Conservation (phyloP, 92 coral and sea anemone genomes). For the Parazoanthus darwini region DNA sequence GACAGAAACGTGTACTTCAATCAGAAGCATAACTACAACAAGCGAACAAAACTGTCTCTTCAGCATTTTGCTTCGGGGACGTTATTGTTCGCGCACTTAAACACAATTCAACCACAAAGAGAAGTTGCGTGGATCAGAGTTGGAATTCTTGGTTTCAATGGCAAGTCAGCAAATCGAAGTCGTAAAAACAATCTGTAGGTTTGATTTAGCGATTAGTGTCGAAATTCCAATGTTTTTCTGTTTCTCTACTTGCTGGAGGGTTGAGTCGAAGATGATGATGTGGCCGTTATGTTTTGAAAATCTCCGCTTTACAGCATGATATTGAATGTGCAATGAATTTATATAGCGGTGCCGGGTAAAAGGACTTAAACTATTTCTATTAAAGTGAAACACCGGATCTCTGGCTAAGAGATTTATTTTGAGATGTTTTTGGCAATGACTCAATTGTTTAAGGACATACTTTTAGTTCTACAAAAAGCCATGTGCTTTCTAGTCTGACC, state of each 20-base stretch:
- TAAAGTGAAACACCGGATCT: constrained; percentile 27
- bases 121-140: not conserved
- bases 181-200: not conserved
- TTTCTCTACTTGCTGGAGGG: not conserved
- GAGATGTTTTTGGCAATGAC: constrained; percentile 10
- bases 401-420: constrained; percentile 17
- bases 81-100: not conserved
- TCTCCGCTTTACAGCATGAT: not conserved
- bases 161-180: not conserved
- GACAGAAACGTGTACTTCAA: not conserved
- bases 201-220: not conserved
- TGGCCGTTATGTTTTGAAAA: not conserved
- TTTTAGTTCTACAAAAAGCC: constrained; percentile 20
- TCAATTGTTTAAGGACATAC: constrained; percentile 14
- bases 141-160: not conserved
- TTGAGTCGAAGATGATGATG: not conserved
- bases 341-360: constrained; percentile 10
- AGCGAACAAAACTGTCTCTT: constrained; percentile 10
- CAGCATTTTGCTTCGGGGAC: constrained; percentile 1
- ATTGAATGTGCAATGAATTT: not conserved
- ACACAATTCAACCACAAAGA: not conserved
- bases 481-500: constrained; percentile 33
- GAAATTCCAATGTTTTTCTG: not conserved
- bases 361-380: constrained; percentile 20
- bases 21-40: not conserved